A percentile compares a stretch with the other conserved stretches of the same genome.
phyloP scores from a whole-genome alignment of 2,797 vertebrate genomes.

The Typhlichthys subterraneus region DNA sequence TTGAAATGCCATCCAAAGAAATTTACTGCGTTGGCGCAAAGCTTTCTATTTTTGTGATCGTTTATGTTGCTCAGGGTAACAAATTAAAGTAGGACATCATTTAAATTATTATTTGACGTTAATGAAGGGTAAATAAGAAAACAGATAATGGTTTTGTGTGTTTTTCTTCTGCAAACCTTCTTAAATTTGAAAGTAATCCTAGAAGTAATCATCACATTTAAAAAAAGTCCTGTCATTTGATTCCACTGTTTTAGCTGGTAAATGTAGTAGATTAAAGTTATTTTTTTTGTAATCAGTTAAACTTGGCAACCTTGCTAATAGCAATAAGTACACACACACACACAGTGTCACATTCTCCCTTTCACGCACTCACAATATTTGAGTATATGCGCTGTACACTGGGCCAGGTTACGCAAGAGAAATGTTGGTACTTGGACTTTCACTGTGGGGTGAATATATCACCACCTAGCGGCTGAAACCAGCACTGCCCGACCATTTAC shows the following conservation, averaged over 20 bases:
- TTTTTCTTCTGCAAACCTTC: too few relatives aligned
- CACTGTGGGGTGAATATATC: conserved; percentile 22
- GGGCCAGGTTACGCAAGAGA: conserved; percentile 37
- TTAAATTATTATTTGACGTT: too few relatives aligned
- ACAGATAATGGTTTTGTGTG: too few relatives aligned
- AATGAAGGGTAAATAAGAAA: too few relatives aligned
- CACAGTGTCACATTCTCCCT: conserved; percentile 1
- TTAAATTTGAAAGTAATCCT: too few relatives aligned
- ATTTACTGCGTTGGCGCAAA: background rate
- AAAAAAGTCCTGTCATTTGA: too few relatives aligned
- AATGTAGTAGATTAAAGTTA: too few relatives aligned
- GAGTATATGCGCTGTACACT: conserved; percentile 3
- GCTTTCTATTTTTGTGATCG: background rate
- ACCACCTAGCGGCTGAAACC: conserved; percentile 45
- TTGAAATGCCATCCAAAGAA: too few relatives aligned
- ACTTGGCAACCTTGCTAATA: conserved; percentile 40
- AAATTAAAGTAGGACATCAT: too few relatives aligned
- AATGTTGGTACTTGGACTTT: conserved; percentile 25
- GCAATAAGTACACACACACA: conserved; percentile 24
- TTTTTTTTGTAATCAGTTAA: background rate
- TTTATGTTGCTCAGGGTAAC: too few relatives aligned
- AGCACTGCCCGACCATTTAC: conserved; percentile 30
- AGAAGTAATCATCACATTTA: too few relatives aligned
- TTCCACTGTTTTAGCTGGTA: too few relatives aligned
- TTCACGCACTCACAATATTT: background rate